A percentile compares a stretch with the other conserved stretches of the same genome.
These are phyloP conservation scores for Haemorhous mexicanus DNA, from an alignment of 2,113 vertebrate genomes.

Conservation along the genomic window DNA sequence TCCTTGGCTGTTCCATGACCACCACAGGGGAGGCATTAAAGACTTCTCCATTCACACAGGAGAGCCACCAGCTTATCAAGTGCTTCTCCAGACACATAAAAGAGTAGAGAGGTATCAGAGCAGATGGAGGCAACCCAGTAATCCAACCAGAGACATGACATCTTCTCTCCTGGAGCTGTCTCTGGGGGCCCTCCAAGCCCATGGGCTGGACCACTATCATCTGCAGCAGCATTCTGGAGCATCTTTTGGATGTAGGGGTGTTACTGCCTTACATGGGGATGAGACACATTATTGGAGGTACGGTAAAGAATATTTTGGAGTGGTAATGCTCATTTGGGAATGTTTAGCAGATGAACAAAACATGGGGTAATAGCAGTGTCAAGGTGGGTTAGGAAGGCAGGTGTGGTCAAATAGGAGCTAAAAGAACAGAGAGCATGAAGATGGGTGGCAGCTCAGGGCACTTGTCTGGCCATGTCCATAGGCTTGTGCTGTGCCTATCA, in stretches of 20 bases:
- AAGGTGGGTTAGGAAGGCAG: not conserved
- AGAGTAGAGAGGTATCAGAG: not conserved
- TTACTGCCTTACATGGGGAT: not conserved
- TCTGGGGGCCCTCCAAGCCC: not conserved
- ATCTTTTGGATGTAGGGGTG: not conserved
- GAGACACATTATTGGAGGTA: not conserved
- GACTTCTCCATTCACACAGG: too few relatives aligned
- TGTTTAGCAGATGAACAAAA: not conserved
- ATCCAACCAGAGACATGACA: not conserved
- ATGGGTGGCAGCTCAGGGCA: not conserved
- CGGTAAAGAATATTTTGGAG: not conserved
- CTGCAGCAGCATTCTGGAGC: not conserved
- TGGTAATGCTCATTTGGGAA: accelerated
- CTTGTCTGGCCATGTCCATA: not conserved
- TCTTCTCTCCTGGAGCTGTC: not conserved
- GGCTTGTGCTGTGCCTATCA: not conserved
- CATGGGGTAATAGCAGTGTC: not conserved
- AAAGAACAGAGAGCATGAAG: not conserved
- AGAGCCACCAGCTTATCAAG: not conserved
- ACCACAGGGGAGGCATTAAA: not conserved
- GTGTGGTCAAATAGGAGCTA: not conserved
- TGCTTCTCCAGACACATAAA: not conserved
- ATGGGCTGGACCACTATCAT: not conserved
- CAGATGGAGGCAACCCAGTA: not conserved
- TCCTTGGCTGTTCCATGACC: not conserved